Percentiles rank a stretch among this genome's conserved stretches.
These are phyloP conservation scores for Corythornis leucogaster DNA, from an alignment of 2,797 vertebrate genomes.

Conservation along the genomic window DNA sequence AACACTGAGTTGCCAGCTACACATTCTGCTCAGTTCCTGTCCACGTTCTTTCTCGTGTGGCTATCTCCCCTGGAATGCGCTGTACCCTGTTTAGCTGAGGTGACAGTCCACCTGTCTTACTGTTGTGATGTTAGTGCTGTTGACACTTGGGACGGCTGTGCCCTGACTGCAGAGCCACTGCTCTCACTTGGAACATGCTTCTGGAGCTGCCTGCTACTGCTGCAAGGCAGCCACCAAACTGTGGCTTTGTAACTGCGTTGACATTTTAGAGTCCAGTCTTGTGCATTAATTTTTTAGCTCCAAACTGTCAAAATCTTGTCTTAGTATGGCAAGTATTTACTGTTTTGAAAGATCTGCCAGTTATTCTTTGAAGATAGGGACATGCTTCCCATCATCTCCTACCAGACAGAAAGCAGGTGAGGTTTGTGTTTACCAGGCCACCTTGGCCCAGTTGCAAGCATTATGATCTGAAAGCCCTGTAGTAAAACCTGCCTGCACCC, in stretches of 20 bases:
- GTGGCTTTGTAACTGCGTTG: background rate
- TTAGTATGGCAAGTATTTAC: background rate
- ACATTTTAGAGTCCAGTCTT: background rate
- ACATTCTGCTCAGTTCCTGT: background rate
- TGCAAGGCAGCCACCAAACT: accelerated
- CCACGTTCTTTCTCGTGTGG: accelerated
- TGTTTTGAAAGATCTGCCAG: background rate
- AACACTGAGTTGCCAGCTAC: background rate
- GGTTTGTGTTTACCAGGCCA: background rate
- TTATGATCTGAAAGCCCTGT: background rate
- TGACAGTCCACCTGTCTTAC: background rate
- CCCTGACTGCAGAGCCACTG: background rate
- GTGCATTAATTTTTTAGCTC: background rate
- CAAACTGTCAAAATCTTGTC: background rate
- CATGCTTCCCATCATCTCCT: background rate
- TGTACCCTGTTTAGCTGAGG: background rate
- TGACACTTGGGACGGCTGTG: accelerated
- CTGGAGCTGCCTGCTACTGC: background rate
- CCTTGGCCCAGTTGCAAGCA: background rate
- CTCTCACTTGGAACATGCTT: background rate
- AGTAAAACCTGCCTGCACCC: background rate
- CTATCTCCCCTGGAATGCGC: background rate
- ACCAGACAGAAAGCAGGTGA: background rate
- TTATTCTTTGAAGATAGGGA: background rate
- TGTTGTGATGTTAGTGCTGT: background rate